Conservation (phyloP, 2,888 invertebrate genomes). For the Galeopsomyia nigrocyanea region DNA sequence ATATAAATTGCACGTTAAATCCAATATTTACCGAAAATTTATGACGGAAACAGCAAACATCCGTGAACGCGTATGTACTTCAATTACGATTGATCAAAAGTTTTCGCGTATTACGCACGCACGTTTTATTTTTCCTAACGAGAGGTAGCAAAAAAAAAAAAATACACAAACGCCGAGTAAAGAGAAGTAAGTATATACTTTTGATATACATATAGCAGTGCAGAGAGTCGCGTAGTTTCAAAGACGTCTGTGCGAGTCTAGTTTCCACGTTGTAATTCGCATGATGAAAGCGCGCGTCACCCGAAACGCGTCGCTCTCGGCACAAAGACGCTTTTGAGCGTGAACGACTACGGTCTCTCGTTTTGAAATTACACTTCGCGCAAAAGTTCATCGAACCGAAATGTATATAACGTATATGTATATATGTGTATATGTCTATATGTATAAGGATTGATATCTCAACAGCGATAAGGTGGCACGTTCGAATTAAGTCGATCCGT, state of each 20-base stretch:
- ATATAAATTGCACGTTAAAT: conserved; percentile 40
- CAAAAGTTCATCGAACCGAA: background rate
- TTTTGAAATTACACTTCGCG: background rate
- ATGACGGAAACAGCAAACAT: conserved; percentile 11
- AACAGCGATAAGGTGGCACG: background rate
- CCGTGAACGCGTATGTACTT: background rate
- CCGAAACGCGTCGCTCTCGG: too few relatives aligned
- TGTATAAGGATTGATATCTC: too few relatives aligned
- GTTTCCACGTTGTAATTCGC: too few relatives aligned
- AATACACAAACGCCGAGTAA: background rate
- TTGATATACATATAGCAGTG: too few relatives aligned
- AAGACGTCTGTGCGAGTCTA: too few relatives aligned
- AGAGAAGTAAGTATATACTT: background rate
- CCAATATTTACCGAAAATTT: conserved; percentile 39
- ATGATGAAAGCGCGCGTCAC: too few relatives aligned
- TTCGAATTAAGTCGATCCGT: conserved; percentile 49
- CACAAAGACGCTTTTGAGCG: too few relatives aligned
- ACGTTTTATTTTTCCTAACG: background rate
- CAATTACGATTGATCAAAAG: too few relatives aligned
- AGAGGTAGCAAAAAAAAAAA: conserved; percentile 1
- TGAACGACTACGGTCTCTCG: conserved; percentile 6
- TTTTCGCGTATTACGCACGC: background rate
- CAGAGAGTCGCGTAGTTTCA: too few relatives aligned
- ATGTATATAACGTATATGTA: conserved; percentile 2
- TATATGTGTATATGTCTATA: too few relatives aligned